Conservation (phyloP, 1,140 invertebrate species). For the Gryllus bimaculatus region DNA sequence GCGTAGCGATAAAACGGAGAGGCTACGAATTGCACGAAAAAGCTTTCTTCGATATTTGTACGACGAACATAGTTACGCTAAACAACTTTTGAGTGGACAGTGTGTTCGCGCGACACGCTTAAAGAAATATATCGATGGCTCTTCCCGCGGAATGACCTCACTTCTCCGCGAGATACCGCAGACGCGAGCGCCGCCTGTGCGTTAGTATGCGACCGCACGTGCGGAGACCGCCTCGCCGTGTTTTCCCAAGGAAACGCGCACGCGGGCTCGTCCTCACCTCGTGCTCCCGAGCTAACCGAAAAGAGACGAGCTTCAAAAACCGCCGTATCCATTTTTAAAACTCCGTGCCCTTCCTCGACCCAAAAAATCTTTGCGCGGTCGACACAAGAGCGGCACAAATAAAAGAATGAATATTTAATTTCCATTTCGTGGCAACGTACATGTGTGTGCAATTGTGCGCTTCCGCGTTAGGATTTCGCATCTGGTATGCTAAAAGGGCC, state of each 20-base stretch:
- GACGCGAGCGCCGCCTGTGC: not conserved
- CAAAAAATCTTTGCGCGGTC: not conserved
- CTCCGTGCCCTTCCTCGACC: too few species aligned
- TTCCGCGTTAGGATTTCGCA: constrained; percentile 3
- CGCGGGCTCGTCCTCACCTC: not conserved
- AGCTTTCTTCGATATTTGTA: too few species aligned
- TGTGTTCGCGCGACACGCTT: too few species aligned
- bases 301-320: not conserved
- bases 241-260: not conserved
- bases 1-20: too few species aligned
- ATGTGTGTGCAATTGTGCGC: not conserved
- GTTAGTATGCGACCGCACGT: not conserved
- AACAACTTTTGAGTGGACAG: too few species aligned
- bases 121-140: too few species aligned
- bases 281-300: not conserved
- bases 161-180: too few species aligned
- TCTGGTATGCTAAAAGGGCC: not conserved
- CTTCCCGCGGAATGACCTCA: too few species aligned
- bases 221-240: not conserved
- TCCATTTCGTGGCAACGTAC: not conserved
- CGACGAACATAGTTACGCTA: too few species aligned
- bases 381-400: not conserved
- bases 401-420: not conserved
- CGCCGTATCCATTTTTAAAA: not conserved
- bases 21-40: too few species aligned